Evolutionary conservation across 2,797 vertebrate species (phyloP), one percentile per base, ranked within the genome.

Genomic region (Urophycis tenuis): DNA sequence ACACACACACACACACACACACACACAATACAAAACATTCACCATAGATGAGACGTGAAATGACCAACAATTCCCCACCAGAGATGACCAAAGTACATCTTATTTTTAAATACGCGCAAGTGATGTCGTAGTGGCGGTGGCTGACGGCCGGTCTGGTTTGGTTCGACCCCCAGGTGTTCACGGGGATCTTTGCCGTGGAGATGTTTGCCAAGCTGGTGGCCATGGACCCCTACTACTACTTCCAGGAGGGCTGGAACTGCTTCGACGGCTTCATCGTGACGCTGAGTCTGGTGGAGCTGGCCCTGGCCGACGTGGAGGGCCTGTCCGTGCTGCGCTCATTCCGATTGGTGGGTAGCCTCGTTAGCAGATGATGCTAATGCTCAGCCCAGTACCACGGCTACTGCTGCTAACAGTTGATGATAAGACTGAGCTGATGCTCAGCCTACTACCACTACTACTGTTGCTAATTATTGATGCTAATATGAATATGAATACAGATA

Each of bases 191-290:
- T 92, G 97, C 97, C 29, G 97, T 96, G 1, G 98, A 99, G 92
- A 99, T 99, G 98, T 94, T 99, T 88, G 94, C 97, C 82, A 99
- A 99, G 85, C 93, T 99, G 72, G 94, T 99, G 83, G 97, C 98
- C 60, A 99, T 99, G 98, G 97, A 99, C 90, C 98, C 98, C 0
- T 99, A 98, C 88, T 99, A 99, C 90, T 99, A 99, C 86, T 99
- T 99, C 87, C 98, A 99, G 84, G 97, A 99, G 85, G 97, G 97
- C 74, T 99, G 98, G 98, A 99, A 99, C 92, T 98, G 98, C 90
- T 99, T 99, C 78, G 98, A 99, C 39, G 96, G 97, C 30, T 97
- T 99, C 86, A 99, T 99, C 73, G 98, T 99, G 83, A 97, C 96
- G 77, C 94, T 99, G 89, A 99, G 97, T 91, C 96, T 99, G n/a